A percentile compares a stretch with the other conserved stretches of the same genome.
phyloP scores from a whole-genome alignment of 2,888 invertebrate genomes.

The Mactromeris polynyma region DNA sequence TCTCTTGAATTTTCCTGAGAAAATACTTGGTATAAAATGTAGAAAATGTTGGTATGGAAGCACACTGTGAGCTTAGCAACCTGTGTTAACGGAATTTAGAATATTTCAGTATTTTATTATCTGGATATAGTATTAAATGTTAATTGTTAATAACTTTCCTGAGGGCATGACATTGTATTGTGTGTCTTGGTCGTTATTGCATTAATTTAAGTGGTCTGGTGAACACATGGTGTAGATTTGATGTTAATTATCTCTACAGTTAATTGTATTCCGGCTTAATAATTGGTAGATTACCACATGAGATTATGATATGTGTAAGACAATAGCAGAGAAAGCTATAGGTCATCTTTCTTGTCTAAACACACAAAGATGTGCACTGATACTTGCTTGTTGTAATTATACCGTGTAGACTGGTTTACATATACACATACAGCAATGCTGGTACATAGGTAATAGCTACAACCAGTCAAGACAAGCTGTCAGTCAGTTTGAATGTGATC shows the following conservation, averaged over 20 bases:
- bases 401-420: background rate
- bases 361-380: background rate
- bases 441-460: constrained; percentile 1
- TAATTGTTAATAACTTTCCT: constrained; percentile 1
- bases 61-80: background rate
- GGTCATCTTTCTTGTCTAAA: background rate
- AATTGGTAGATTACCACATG: background rate
- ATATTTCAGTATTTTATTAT: background rate
- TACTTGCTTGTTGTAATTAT: background rate
- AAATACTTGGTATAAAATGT: background rate
- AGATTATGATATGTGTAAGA: background rate
- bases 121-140: background rate
- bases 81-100: background rate
- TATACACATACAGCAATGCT: background rate
- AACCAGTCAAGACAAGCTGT: background rate
- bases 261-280: background rate
- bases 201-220: background rate
- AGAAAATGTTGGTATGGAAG: background rate
- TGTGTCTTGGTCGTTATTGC: background rate
- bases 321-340: background rate
- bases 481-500: constrained; percentile 26
- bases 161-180: background rate
- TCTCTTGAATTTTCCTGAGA: background rate
- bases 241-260: background rate
- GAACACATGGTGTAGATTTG: background rate